Conservation (phyloP, 2,888 invertebrate genomes). For the Sesia apiformis region DNA sequence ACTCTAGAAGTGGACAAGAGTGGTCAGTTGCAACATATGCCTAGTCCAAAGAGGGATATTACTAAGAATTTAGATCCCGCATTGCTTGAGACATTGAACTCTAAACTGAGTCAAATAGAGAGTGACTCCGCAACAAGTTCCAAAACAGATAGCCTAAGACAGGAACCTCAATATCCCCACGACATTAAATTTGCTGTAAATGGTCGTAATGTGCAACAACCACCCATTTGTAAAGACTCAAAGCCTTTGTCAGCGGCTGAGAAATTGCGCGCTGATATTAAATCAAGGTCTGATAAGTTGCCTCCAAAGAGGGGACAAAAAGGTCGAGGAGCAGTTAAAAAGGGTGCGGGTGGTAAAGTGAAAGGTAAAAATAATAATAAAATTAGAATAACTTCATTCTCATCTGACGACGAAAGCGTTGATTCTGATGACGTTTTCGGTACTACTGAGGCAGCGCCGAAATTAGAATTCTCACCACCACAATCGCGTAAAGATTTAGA, state of each 20-base stretch:
- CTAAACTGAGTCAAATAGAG: conserved; percentile 83
- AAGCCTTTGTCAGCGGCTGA: conserved; percentile 61
- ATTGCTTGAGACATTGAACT: conserved; percentile 79
- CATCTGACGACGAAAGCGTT: conserved; percentile 83
- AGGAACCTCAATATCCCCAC: conserved; percentile 70
- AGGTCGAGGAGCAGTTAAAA: conserved; percentile 74
- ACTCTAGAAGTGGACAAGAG: conserved; percentile 82
- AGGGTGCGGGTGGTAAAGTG: conserved; percentile 71
- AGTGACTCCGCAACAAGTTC: conserved; percentile 85
- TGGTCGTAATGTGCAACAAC: conserved; percentile 55
- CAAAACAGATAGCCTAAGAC: conserved; percentile 79
- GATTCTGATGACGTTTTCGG: conserved; percentile 87
- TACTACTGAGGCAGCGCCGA: conserved; percentile 82
- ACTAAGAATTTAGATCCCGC: conserved; percentile 80
- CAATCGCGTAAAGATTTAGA: conserved; percentile 85
- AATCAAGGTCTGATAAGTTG: conserved; percentile 75
- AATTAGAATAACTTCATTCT: conserved; percentile 83
- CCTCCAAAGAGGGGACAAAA: conserved; percentile 78
- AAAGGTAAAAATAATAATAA: conserved; percentile 79
- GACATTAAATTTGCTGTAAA: conserved; percentile 71
- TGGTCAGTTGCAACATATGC: conserved; percentile 75
- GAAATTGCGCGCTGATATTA: conserved; percentile 68
- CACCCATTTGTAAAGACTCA: conserved; percentile 55
- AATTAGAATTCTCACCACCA: conserved; percentile 83
- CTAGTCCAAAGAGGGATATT: conserved; percentile 82